Evolutionary conservation across 2,888 invertebrate genomes (phyloP).

Genomic region (Camptogramma bilineatum): DNA sequence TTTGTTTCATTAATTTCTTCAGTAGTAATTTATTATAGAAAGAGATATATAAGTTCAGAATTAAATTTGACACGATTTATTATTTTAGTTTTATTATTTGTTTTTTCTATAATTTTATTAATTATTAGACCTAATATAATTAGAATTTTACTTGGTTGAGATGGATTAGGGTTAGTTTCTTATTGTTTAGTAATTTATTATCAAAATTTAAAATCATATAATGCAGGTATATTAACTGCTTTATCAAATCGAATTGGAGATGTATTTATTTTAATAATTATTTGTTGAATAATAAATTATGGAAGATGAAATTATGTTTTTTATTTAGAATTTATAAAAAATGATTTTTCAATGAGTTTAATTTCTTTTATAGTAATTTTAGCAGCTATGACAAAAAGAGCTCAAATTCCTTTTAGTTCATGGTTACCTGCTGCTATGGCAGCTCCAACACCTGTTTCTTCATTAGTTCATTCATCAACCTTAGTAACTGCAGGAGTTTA

Average conservation of each 20-base stretch:
- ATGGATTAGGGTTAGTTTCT: constrained; percentile 89
- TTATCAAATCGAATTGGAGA: constrained; percentile 91
- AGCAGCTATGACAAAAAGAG: constrained; percentile 90
- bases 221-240: constrained; percentile 89
- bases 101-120: constrained; percentile 88
- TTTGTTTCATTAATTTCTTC: constrained; percentile 88
- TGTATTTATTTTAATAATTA: constrained; percentile 87
- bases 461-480: constrained; percentile 91
- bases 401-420: constrained; percentile 92
- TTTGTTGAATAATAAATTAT: constrained; percentile 85
- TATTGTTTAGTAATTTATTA: constrained; percentile 91
- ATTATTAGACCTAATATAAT: constrained; percentile 89
- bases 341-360: constrained; percentile 71
- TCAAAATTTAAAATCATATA: constrained; percentile 88
- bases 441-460: constrained; percentile 91
- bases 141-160: constrained; percentile 89
- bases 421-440: constrained; percentile 91
- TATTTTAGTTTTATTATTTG: constrained; percentile 87
- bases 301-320: constrained; percentile 84
- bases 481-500: constrained; percentile 91
- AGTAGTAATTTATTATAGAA: constrained; percentile 87
- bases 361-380: constrained; percentile 76
- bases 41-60: constrained; percentile 87
- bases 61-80: constrained; percentile 87
- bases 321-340: constrained; percentile 81